Percentiles rank a stretch among this genome's conserved stretches.
These are phyloP conservation scores for Aldrovandia affinis DNA, from an alignment of 2,797 vertebrate species.

Conservation along the genomic window DNA sequence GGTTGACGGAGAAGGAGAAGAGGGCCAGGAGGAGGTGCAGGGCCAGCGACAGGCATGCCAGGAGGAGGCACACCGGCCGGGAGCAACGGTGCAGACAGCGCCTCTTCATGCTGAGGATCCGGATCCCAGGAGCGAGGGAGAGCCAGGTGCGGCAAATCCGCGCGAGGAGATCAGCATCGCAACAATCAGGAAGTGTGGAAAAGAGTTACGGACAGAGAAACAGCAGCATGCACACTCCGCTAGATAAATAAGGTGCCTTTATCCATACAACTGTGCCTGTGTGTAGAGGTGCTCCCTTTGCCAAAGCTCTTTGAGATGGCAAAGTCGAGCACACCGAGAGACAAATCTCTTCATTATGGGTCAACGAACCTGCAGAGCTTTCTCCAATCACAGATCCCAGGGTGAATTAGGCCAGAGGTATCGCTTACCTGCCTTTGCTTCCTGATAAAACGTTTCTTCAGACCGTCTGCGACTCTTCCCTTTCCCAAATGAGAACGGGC, in stretches of 20 bases:
- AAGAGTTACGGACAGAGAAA: background rate
- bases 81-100: slow-evolving; percentile 55
- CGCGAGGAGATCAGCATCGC: background rate
- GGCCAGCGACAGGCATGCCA: slow-evolving; percentile 60
- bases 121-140: slow-evolving; percentile 9
- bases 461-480: background rate
- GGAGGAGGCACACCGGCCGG: slow-evolving; percentile 64
- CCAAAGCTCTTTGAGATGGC: background rate
- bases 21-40: slow-evolving; percentile 66
- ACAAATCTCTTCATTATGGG: background rate
- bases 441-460: background rate
- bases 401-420: background rate
- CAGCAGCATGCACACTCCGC: background rate
- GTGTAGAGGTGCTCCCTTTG: background rate
- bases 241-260: background rate
- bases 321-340: background rate
- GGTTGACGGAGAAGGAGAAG: slow-evolving; percentile 50
- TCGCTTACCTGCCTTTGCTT: background rate
- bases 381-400: background rate
- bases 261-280: background rate
- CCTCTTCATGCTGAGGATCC: slow-evolving; percentile 55
- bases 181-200: background rate
- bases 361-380: background rate
- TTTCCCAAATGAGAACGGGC: slow-evolving; percentile 26
- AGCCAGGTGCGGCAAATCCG: background rate